Percentiles rank a stretch among this genome's conserved stretches.
Evolutionary conservation across 1,140 invertebrate genomes (phyloP).

Genomic region (Archegozetes longisetosus): DNA sequence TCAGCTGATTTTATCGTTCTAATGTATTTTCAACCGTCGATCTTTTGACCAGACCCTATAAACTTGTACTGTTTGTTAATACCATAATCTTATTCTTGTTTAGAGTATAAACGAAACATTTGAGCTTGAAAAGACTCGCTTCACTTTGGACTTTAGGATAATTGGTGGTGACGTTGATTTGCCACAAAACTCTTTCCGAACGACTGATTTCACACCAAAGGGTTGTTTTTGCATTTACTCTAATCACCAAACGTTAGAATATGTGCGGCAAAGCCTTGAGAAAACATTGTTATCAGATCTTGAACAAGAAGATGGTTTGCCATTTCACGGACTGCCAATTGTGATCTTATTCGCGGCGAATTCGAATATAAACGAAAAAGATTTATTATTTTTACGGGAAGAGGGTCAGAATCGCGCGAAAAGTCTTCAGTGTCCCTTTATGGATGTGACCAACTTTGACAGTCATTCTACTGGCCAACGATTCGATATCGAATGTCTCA

Average conservation of each 20-base stretch:
- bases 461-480: slow-evolving; percentile 28
- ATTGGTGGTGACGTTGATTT: slow-evolving; percentile 67
- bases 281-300: slow-evolving; percentile 78
- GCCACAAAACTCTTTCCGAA: slow-evolving; percentile 44
- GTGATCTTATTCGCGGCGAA: slow-evolving; percentile 79
- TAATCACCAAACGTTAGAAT: slow-evolving; percentile 76
- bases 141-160: slow-evolving; percentile 64
- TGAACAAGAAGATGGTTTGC: slow-evolving; percentile 64
- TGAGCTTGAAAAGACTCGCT: slow-evolving; percentile 61
- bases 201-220: slow-evolving; percentile 56
- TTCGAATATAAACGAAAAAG: slow-evolving; percentile 59
- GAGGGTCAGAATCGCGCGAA: slow-evolving; percentile 78
- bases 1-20: too few relatives aligned
- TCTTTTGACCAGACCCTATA: too few relatives aligned
- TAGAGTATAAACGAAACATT: slow-evolving; percentile 32
- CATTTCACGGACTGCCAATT: slow-evolving; percentile 70
- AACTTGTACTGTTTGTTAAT: too few relatives aligned
- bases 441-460: slow-evolving; percentile 54
- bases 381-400: slow-evolving; percentile 58
- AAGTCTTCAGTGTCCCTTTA: slow-evolving; percentile 70
- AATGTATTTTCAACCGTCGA: too few relatives aligned
- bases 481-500: slow-evolving; percentile 42
- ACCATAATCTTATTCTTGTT: too few relatives aligned
- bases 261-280: slow-evolving; percentile 73
- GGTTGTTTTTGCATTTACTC: slow-evolving; percentile 58